phyloP scores from a whole-genome alignment of 2,888 invertebrate genomes.

The Geotrupes spiniger region DNA sequence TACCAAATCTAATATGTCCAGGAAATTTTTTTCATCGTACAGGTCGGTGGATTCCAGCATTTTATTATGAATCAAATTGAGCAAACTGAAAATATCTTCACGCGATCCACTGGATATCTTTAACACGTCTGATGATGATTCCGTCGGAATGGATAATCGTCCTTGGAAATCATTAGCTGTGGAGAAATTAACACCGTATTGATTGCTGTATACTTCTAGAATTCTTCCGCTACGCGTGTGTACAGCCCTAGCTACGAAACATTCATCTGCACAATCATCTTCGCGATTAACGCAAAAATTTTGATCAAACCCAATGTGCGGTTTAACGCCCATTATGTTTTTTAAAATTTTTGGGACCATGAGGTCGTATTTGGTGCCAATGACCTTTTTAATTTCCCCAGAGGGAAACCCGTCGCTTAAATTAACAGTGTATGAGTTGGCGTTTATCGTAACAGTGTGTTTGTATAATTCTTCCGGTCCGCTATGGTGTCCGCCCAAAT shows the following conservation, averaged over 20 bases:
- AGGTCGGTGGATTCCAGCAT: slow-evolving; percentile 1
- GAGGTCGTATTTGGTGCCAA: slow-evolving; percentile 70
- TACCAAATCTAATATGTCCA: slow-evolving; percentile 6
- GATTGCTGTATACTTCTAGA: slow-evolving; percentile 78
- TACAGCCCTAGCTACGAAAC: slow-evolving; percentile 63
- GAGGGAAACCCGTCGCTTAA: slow-evolving; percentile 68
- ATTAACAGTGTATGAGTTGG: slow-evolving; percentile 70
- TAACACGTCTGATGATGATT: too few species aligned
- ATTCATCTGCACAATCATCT: slow-evolving; percentile 54
- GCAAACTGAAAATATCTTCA: slow-evolving; percentile 10
- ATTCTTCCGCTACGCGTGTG: slow-evolving; percentile 71
- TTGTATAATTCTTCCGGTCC: slow-evolving; percentile 63
- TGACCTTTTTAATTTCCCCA: slow-evolving; percentile 69
- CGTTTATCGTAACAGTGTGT: slow-evolving; percentile 71
- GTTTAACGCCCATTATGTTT: slow-evolving; percentile 44
- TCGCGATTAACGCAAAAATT: slow-evolving; percentile 74
- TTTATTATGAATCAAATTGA: slow-evolving; percentile 8
- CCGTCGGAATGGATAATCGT: slow-evolving; percentile 24
- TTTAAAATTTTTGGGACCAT: slow-evolving; percentile 60
- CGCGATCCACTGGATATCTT: neutral
- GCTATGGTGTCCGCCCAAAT: slow-evolving; percentile 81
- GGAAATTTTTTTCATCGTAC: neutral
- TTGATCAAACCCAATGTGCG: slow-evolving; percentile 70
- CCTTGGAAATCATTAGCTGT: slow-evolving; percentile 62
- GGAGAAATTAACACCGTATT: slow-evolving; percentile 85